Conservation (phyloP, 2,888 invertebrate species). For the Drosophila histrio region DNA sequence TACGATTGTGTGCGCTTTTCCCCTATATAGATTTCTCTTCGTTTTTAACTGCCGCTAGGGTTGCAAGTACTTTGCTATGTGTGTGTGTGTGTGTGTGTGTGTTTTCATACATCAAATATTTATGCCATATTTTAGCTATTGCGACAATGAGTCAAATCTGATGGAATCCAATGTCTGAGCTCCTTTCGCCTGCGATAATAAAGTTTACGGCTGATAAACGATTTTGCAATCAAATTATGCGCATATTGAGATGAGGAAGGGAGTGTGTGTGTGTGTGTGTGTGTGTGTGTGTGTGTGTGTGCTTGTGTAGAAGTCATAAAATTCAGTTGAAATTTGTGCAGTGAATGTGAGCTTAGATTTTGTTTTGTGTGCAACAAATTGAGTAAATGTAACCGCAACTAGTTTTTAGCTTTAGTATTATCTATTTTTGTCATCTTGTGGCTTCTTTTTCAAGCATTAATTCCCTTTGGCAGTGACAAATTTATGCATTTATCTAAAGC, state of each 20-base stretch:
- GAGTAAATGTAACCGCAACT: constrained; percentile 20
- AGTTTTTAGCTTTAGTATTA: constrained; percentile 23
- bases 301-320: constrained; percentile 26
- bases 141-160: constrained; percentile 78
- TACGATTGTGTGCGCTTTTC: constrained; percentile 38
- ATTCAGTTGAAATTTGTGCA: constrained; percentile 25
- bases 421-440: constrained; percentile 13
- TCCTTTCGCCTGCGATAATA: constrained; percentile 68
- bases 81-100: neutral
- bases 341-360: neutral
- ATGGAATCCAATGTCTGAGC: constrained; percentile 57
- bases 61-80: constrained; percentile 21
- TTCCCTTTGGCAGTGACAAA: constrained; percentile 44
- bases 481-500: constrained; percentile 48
- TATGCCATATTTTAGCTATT: constrained; percentile 75
- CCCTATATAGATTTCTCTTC: constrained; percentile 1
- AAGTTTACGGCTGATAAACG: constrained; percentile 81
- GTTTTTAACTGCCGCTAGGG: constrained; percentile 26
- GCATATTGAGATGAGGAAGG: constrained; percentile 48
- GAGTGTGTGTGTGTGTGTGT: constrained; percentile 4
- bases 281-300: constrained; percentile 8
- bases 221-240: constrained; percentile 81
- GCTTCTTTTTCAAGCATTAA: constrained; percentile 30
- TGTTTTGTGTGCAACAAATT: constrained; percentile 18
- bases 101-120: constrained; percentile 74